A percentile compares a stretch with the other conserved stretches of the same genome.
Conservation (phyloP, 2,113 vertebrate species). For the Mandrillus leucophaeus region DNA sequence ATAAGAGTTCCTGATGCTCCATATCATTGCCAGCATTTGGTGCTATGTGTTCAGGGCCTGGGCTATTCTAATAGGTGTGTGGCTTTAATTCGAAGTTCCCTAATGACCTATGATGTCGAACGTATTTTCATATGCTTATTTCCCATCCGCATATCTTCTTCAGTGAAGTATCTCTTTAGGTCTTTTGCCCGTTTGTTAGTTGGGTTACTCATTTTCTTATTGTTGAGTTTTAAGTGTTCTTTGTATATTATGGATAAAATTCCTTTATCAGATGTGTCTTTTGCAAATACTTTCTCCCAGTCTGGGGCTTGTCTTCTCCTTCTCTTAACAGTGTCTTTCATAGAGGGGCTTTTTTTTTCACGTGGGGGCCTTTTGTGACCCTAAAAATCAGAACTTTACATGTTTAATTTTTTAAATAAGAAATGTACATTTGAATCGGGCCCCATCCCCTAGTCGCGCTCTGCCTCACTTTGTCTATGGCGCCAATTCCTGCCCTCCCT, state of each 20-base stretch:
- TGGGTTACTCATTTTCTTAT: background rate
- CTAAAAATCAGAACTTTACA: background rate
- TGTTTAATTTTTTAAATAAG: background rate
- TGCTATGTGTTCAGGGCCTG: background rate
- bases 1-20: accelerated
- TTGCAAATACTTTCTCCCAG: background rate
- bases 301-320: background rate
- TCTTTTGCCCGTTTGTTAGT: background rate
- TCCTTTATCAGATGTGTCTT: background rate
- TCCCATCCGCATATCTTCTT: background rate
- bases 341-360: background rate
- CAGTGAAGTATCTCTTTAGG: background rate
- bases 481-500: background rate
- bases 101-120: background rate
- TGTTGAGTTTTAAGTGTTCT: background rate
- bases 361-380: background rate
- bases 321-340: background rate
- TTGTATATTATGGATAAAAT: background rate
- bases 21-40: accelerated
- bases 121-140: background rate
- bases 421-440: background rate
- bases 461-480: background rate
- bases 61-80: accelerated
- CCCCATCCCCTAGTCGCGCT: background rate
- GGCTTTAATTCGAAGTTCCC: background rate